A percentile compares a stretch with the other conserved stretches of the same genome.
Conservation (phyloP, 2,888 invertebrate species). For the Argynnis bischoffii region DNA sequence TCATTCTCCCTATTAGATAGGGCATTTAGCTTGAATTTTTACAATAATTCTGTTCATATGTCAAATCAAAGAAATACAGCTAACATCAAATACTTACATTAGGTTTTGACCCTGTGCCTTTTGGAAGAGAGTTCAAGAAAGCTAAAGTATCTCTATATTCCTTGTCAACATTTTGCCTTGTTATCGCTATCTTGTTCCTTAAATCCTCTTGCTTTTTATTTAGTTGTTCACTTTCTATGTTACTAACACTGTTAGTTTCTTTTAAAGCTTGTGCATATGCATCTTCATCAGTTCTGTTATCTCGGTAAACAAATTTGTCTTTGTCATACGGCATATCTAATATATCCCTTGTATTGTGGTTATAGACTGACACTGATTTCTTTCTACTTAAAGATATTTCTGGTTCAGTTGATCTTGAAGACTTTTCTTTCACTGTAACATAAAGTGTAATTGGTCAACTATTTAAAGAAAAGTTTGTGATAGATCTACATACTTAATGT, state of each 20-base stretch:
- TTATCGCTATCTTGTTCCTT: constrained; percentile 66
- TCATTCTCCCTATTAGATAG: no score
- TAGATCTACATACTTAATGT: no score
- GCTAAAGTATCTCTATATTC: constrained; percentile 73
- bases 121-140: constrained; percentile 68
- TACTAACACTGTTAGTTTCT: constrained; percentile 47
- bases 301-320: constrained; percentile 56
- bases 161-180: constrained; percentile 85
- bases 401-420: constrained; percentile 42
- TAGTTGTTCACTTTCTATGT: constrained; percentile 47
- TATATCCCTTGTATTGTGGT: constrained; percentile 64
- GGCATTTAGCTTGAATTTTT: background rate
- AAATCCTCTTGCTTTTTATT: constrained; percentile 55
- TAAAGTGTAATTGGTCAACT: no score
- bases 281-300: constrained; percentile 59
- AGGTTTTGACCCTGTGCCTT: constrained; percentile 54
- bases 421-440: constrained; percentile 50
- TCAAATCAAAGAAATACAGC: background rate
- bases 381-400: constrained; percentile 49
- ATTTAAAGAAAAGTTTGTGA: no score
- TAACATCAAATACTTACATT: constrained; percentile 53
- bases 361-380: constrained; percentile 63
- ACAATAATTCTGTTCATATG: background rate
- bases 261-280: constrained; percentile 69
- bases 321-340: constrained; percentile 53